Evolutionary conservation across 2,113 vertebrate species (phyloP), one percentile per base, ranked within the genome.

Genomic region (Pluvianellus socialis): DNA sequence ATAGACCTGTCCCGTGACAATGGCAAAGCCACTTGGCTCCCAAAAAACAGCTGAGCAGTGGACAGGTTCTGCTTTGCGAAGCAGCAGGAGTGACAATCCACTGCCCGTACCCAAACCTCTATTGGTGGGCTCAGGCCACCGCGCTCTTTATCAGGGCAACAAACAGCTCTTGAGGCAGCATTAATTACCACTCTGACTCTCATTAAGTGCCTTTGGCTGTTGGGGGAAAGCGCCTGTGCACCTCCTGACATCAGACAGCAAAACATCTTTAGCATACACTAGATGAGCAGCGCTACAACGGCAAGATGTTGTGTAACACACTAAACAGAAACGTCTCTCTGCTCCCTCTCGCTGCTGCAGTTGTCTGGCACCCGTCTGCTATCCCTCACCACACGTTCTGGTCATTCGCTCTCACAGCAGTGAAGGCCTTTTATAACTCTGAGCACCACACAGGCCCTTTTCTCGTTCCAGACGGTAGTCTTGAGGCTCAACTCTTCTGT

Each of bases 11-110:
- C 1, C 17, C 27, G 9, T 27, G 50, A 27, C 76, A 33, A 33
- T 7, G 18, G 5, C 21, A 66, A 8, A 91, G 50, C 45, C 45
- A 7, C 35, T 16, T 19, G 24, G 14, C 30, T 33, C 12, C 14
- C 55, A 11, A 17, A 44, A 47, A 9, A 5, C 26, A 3, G 20
- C 26, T 5, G 9, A n/a, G 6, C 30, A 56, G 15, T 0, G 0
- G 11, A 4, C 22, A 53, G 20, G 20, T 7, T 59, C 44, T 61
- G 17, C 56, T 72, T 6, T 10, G 12, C 35, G 20, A 6, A 14
- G 45, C 1, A 1, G 24, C 66, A 20, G 20, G 28, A 16, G 24
- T 1, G 10, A 21, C 6, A 1, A 32, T 2, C 2, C 2, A 0
- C 3, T 10, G 8, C 13, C 28, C 3, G 7, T 2, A 22, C n/a